Evolutionary conservation across 2,113 vertebrate species (phyloP), one percentile per base, ranked within the genome.

Genomic region (Mus spicilegus): DNA sequence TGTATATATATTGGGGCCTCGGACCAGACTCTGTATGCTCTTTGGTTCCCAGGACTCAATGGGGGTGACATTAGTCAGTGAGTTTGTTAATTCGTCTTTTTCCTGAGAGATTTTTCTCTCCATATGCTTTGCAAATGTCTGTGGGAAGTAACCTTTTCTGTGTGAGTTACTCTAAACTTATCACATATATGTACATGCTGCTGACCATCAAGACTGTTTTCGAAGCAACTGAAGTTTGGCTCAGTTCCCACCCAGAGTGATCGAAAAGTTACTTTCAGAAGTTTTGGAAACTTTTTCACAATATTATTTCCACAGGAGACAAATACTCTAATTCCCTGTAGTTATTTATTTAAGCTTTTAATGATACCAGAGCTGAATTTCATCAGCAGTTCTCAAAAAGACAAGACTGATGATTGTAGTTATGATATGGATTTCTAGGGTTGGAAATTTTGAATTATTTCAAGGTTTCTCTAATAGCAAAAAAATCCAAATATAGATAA

Each of bases 251-350:
- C 51, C 10, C 91, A 75, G 3, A 3, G 86, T 14, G 51, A 81
- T 14, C n/a, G 87, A 93, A 24, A 92, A 75, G 94, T 97, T 46
- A 70, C 67, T 93, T 73, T 82, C 80, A 90, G 28, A 80, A 88
- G 7, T 33, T n/a, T 63, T 58, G 69, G n/a, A 70, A 1, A 36
- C 14, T 85, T 88, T 89, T 85, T 65, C 14, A 65, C 58, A 93
- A 61, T 63, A 58, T n/a, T 80, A 17, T n/a, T 56, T 93, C 92
- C 76, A 84, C 39, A 56, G 67, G n/a, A 94, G 42, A 84, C 49
- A 93, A 49, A 89, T 78, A 61, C 90, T 72, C 54, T 67, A 89
- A 93, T 92, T 97, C 24, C 63, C 9, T 82, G 7, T 80, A 94
- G 70, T 94, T 89, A 93, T 65, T 95, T 91, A 51, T 22, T 70